Evolutionary conservation across 1,140 invertebrate genomes (phyloP), one percentile per base, ranked within the genome.

Genomic region (Drosophila equinoxialis): DNA sequence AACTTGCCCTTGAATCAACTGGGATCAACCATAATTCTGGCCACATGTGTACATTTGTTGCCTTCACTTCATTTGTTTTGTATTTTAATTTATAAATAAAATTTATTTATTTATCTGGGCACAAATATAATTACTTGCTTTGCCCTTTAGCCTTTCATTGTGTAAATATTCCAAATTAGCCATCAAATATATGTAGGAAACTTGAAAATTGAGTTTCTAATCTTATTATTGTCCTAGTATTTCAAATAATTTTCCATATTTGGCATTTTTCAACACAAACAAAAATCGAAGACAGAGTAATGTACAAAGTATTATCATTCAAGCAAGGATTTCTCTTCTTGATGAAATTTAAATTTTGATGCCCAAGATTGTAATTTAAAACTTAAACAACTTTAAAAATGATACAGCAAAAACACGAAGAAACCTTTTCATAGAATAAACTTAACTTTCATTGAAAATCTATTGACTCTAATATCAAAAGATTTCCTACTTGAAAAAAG

Each of bases 71-170:
- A 30, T 30, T 30, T 13, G 13, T 23, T 4, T 1, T 13, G 6
- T 55, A n/a, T 6, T 30, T 55, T 55, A 26, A 55, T 5, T 13
- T 55, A 55, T n/a, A 55, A 55, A 55, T 55, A 23, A 55, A 55
- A 55, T 13, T 55, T 26, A 30, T 55, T 55, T 26, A 55, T 55
- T 23, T 26, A 8, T 26, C 26, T 55, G 20, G 20, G 20, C 20
- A 55, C 26, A 55, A 30, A n/a, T 30, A 30, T 2, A 55, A 55
- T 55, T 23, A 26, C 6, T 5, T 54, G 17, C 1, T 17, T 54
- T 55, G 51, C 51, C 51, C 13, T n/a, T 55, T 26, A n/a, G 11
- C 23, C 10, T 55, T 55, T 55, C 11, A 55, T 30, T 55, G 26
- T 5, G 51, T 11, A 55, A 55, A 30, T n/a, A 3, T 7, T 30